Conservation (phyloP, 2,113 vertebrate genomes). For the Forbesichthys agassizii region DNA sequence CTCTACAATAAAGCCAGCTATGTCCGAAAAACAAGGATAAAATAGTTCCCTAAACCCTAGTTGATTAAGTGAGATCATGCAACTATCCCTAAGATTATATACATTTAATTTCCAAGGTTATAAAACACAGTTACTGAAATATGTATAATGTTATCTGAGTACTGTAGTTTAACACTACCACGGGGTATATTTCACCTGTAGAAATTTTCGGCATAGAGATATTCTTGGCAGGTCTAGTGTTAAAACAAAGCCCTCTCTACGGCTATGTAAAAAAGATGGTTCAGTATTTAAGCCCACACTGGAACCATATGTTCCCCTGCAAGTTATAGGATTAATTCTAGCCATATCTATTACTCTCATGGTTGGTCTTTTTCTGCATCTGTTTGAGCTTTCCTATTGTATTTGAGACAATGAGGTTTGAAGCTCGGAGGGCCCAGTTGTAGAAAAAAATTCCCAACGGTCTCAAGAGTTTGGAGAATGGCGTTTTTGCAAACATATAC, state of each 20-base stretch:
- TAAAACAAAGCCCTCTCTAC: not conserved
- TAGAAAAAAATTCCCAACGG: not conserved
- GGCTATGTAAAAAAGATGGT: not conserved
- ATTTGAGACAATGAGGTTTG: not conserved
- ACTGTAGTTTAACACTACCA: no score
- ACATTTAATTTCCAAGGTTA: not conserved
- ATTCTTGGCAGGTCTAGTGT: not conserved
- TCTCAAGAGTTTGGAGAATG: no score
- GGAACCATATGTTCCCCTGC: not conserved
- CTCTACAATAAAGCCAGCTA: conserved; percentile 34
- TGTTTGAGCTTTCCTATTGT: not conserved
- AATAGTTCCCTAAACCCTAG: conserved; percentile 24
- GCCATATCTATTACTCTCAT: not conserved
- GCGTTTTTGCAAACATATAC: no score
- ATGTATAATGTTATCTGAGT: not conserved
- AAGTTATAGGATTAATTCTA: not conserved
- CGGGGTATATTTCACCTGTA: no score
- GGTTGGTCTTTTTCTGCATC: not conserved
- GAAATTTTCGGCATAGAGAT: no score
- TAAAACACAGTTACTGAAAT: not conserved
- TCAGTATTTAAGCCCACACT: not conserved
- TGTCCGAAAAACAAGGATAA: conserved; percentile 31
- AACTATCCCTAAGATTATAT: not conserved
- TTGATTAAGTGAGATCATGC: conserved; percentile 9
- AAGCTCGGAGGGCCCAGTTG: not conserved